A percentile compares a stretch with the other conserved stretches of the same genome.
Evolutionary conservation across 2,797 vertebrate species (phyloP).

Genomic region (Dryobates pubescens): DNA sequence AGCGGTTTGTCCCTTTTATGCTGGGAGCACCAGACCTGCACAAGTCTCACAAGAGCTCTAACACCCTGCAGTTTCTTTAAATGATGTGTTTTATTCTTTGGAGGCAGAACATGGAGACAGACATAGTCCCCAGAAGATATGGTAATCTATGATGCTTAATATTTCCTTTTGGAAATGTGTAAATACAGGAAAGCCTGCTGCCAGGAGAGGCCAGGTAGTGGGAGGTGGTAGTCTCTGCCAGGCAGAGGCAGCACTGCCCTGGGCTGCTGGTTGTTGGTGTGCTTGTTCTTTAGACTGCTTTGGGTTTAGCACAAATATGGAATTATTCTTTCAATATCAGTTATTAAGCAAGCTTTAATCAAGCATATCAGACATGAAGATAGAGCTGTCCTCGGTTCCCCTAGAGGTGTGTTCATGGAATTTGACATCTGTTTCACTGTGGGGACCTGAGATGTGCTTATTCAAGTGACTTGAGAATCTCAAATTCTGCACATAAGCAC

Average conservation of each 20-base stretch:
- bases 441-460: rapidly evolving
- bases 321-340: not conserved
- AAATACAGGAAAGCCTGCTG: rapidly evolving
- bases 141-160: not conserved
- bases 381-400: not conserved
- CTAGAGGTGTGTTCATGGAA: too few relatives aligned
- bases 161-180: not conserved
- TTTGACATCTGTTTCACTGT: not conserved
- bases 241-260: not conserved
- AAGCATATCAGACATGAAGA: not conserved
- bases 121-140: rapidly evolving
- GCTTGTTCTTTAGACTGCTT: not conserved
- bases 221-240: not conserved
- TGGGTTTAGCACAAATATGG: rapidly evolving
- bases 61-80: not conserved
- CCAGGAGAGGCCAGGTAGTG: not conserved
- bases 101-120: not conserved
- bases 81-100: not conserved
- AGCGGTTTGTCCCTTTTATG: too few relatives aligned
- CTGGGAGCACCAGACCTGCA: too few relatives aligned
- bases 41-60: not conserved
- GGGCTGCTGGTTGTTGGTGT: not conserved
- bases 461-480: not conserved
- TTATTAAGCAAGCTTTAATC: not conserved
- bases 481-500: not conserved